phyloP scores from a whole-genome alignment of 2,888 invertebrate genomes.

The Catocala nupta region DNA sequence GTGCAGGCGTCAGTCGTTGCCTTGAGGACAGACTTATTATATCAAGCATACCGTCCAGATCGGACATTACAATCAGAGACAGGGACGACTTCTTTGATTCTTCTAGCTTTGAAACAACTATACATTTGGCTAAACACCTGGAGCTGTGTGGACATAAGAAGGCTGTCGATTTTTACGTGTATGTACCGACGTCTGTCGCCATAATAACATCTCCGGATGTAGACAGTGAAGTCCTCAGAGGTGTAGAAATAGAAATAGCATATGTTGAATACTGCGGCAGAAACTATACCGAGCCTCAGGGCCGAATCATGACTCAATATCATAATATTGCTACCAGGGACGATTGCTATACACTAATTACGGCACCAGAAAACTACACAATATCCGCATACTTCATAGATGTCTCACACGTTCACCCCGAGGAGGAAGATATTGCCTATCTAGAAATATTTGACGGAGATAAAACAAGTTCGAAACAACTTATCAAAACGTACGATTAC shows the following conservation, averaged over 20 bases:
- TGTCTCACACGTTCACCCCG: conserved; percentile 51
- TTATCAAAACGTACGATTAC: conserved; percentile 58
- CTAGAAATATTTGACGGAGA: conserved; percentile 79
- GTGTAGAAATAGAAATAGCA: conserved; percentile 90
- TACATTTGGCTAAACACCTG: conserved; percentile 48
- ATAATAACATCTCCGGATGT: conserved; percentile 66
- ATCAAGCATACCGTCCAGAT: conserved; percentile 44
- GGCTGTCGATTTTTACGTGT: conserved; percentile 66
- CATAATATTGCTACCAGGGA: background rate
- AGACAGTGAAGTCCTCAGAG: conserved; percentile 74
- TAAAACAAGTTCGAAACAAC: conserved; percentile 52
- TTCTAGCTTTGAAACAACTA: conserved; percentile 48
- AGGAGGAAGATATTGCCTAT: conserved; percentile 59
- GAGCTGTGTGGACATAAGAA: conserved; percentile 66
- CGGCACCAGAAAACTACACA: conserved; percentile 89
- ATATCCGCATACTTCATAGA: conserved; percentile 89
- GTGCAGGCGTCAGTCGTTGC: conserved; percentile 58
- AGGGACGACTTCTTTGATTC: conserved; percentile 57
- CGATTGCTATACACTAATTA: conserved; percentile 90
- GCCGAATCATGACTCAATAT: conserved; percentile 83
- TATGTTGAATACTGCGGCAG: conserved; percentile 82
- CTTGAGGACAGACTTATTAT: conserved; percentile 70
- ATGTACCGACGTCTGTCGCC: conserved; percentile 60
- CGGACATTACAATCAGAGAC: conserved; percentile 65
- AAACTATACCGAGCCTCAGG: conserved; percentile 91